These are phyloP conservation scores for Electrophaes corylata DNA, from an alignment of 2,888 invertebrate species.

Conservation along the genomic window DNA sequence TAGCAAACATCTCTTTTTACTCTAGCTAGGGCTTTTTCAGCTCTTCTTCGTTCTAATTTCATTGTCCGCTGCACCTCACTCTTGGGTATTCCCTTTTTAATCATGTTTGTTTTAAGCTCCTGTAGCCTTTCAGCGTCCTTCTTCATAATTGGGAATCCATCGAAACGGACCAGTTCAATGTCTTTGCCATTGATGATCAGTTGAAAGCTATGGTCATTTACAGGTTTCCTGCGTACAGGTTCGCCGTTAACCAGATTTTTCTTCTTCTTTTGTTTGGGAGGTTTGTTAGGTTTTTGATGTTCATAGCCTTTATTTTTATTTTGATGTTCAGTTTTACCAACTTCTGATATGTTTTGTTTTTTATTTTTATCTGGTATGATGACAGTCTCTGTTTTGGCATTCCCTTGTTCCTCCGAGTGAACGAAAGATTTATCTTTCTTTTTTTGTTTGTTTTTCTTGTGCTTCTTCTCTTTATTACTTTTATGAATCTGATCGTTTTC, in stretches of 20 bases:
- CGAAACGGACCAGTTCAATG: conserved; percentile 85
- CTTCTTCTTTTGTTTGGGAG: conserved; percentile 47
- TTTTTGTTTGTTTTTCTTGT: conserved; percentile 50
- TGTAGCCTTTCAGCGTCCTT: conserved; percentile 87
- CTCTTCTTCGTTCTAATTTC: conserved; percentile 88
- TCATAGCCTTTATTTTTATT: conserved; percentile 18
- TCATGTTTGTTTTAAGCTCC: conserved; percentile 86
- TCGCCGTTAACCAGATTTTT: conserved; percentile 56
- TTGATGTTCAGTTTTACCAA: conserved; percentile 12
- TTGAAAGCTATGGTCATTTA: conserved; percentile 73
- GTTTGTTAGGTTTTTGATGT: conserved; percentile 12
- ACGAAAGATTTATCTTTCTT: conserved; percentile 35
- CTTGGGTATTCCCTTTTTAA: conserved; percentile 87
- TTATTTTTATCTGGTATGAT: conserved; percentile 29
- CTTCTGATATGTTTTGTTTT: conserved; percentile 12
- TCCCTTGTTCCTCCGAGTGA: conserved; percentile 3
- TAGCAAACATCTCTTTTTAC: conserved; percentile 90
- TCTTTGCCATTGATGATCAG: conserved; percentile 86
- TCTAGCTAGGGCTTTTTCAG: conserved; percentile 88
- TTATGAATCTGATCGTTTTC: conserved; percentile 29
- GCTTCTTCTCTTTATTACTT: conserved; percentile 36
- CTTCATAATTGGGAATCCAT: conserved; percentile 89
- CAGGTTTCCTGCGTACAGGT: conserved; percentile 73
- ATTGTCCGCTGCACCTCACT: conserved; percentile 87
- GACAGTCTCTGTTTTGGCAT: not conserved